Evolutionary conservation across 2,113 vertebrate species (phyloP).

Genomic region (Microcebus griseorufus): DNA sequence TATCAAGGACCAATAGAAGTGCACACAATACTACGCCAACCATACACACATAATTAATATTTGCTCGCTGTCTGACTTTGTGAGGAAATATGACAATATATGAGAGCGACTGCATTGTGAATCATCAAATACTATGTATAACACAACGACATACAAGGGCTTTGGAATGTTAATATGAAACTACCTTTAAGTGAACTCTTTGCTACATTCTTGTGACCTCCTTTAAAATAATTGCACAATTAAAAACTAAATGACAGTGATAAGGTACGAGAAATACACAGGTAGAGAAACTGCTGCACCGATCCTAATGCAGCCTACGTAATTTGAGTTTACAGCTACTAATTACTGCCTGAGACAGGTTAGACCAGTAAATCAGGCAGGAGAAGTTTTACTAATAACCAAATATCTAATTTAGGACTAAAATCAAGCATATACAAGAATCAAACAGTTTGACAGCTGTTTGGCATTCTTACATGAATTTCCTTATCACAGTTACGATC

Average conservation of each 20-base stretch:
- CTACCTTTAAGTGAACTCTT: conserved; percentile 61
- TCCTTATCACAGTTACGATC: neutral
- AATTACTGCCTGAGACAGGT: conserved; percentile 45
- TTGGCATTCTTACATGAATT: neutral
- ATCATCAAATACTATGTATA: conserved; percentile 27
- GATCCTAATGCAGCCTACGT: conserved; percentile 37
- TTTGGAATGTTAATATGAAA: conserved; percentile 57
- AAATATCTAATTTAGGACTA: conserved; percentile 45
- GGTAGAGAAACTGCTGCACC: conserved; percentile 44
- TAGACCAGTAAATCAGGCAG: conserved; percentile 61
- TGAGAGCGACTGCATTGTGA: neutral
- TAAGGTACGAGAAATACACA: conserved; percentile 55
- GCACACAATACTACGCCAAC: neutral
- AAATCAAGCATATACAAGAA: conserved; percentile 18
- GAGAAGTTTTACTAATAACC: neutral
- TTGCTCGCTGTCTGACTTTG: neutral
- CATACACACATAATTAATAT: neutral
- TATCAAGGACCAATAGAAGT: neutral
- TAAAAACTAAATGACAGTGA: conserved; percentile 52
- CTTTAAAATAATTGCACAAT: conserved; percentile 62
- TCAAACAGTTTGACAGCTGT: neutral
- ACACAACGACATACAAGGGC: neutral
- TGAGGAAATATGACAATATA: conserved; percentile 20
- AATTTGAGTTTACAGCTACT: conserved; percentile 50
- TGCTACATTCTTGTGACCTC: conserved; percentile 15